Conservation (phyloP, 2,113 vertebrate species). For the Bubalus kerabau region DNA sequence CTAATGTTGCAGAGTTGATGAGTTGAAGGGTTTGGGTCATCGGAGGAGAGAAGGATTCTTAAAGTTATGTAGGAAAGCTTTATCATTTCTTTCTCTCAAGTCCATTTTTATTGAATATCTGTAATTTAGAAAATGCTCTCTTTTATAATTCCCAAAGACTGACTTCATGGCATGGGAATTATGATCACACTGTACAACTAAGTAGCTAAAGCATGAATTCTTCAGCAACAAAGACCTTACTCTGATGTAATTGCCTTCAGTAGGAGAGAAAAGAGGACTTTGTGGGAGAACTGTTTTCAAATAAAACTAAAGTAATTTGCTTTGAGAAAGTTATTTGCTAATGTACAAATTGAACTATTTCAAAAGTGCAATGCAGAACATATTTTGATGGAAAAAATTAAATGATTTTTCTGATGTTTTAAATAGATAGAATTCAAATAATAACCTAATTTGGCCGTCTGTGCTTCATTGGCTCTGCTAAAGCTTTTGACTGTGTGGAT, state of each 20-base stretch:
- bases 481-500: neutral
- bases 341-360: neutral
- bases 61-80: neutral
- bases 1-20: neutral
- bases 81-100: neutral
- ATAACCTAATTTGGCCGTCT: neutral
- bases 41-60: neutral
- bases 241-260: neutral
- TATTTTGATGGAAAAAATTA: neutral
- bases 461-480: neutral
- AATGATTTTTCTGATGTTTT: neutral
- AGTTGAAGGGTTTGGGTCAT: neutral
- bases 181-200: neutral
- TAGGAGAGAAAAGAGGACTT: neutral
- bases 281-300: conserved; percentile 30
- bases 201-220: conserved; percentile 2
- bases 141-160: neutral
- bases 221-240: conserved; percentile 20
- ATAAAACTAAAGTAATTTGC: neutral
- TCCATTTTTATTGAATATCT: neutral
- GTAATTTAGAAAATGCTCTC: neutral
- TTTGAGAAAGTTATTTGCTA: neutral
- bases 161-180: neutral
- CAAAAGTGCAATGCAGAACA: neutral
- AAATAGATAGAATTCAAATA: neutral